phyloP scores from a whole-genome alignment of 2,113 vertebrate genomes.

The Paraplagusia blochii region DNA sequence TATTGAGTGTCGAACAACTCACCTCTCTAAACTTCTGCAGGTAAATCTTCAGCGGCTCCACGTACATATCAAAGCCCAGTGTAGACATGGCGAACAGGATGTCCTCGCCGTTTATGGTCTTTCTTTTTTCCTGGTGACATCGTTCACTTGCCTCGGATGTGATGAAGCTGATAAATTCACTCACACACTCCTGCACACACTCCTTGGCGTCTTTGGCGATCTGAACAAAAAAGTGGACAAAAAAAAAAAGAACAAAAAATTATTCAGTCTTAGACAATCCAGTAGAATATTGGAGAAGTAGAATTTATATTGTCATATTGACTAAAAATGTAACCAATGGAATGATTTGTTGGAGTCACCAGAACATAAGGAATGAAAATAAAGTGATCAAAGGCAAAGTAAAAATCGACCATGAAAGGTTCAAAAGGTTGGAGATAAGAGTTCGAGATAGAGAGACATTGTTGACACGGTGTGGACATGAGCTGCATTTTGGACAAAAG shows the following conservation, averaged over 20 bases:
- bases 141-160: constrained; percentile 97
- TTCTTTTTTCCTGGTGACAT: constrained; percentile 98
- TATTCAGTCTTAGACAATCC: neutral
- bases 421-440: too few species aligned
- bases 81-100: constrained; percentile 99
- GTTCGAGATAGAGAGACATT: too few species aligned
- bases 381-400: too few species aligned
- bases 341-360: too few species aligned
- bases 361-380: too few species aligned
- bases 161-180: constrained; percentile 99
- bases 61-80: constrained; percentile 96
- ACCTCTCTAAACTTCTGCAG: constrained; percentile 99
- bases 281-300: too few species aligned
- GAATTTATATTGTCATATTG: too few species aligned
- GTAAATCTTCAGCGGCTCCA: constrained; percentile 96
- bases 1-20: constrained; percentile 23
- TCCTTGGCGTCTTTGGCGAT: constrained; percentile 99
- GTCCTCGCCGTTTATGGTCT: constrained; percentile 98
- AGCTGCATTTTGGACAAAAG: too few species aligned
- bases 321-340: too few species aligned
- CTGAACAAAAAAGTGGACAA: constrained; percentile 57
- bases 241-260: neutral
- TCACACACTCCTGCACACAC: constrained; percentile 97
- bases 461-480: too few species aligned
- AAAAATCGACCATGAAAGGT: too few species aligned